A percentile compares a stretch with the other conserved stretches of the same genome.
These are phyloP conservation scores for Neosilurus mollespiculum DNA, from an alignment of 2,797 vertebrate species.

Conservation along the genomic window DNA sequence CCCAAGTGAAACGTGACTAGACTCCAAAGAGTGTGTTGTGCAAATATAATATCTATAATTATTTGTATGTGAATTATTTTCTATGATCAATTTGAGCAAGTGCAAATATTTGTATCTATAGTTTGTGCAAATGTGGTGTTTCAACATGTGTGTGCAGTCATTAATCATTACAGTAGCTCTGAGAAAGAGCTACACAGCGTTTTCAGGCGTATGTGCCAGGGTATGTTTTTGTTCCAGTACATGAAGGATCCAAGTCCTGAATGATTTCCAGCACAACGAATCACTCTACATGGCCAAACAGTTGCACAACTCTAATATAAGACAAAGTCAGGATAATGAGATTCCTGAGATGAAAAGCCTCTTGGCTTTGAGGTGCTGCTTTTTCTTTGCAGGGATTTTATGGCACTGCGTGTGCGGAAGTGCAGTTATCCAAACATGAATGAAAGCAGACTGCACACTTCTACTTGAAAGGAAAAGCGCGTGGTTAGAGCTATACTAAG, in stretches of 20 bases:
- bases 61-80: slow-evolving; percentile 8
- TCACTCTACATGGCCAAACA: slow-evolving; percentile 49
- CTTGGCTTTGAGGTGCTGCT: slow-evolving; percentile 49
- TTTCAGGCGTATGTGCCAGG: slow-evolving; percentile 48
- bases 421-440: slow-evolving; percentile 50
- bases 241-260: slow-evolving; percentile 48
- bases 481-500: slow-evolving; percentile 13
- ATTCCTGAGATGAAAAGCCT: slow-evolving; percentile 52
- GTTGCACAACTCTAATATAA: slow-evolving; percentile 54
- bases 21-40: background rate
- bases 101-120: slow-evolving; percentile 16
- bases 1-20: background rate
- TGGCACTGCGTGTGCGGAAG: slow-evolving; percentile 44
- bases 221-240: slow-evolving; percentile 43
- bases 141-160: slow-evolving; percentile 44
- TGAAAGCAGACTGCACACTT: slow-evolving; percentile 46
- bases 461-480: slow-evolving; percentile 37
- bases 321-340: slow-evolving; percentile 53
- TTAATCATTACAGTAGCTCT: slow-evolving; percentile 52
- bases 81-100: slow-evolving; percentile 1
- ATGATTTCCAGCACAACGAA: slow-evolving; percentile 48
- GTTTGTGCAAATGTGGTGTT: slow-evolving; percentile 28
- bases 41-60: slow-evolving; percentile 23
- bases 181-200: slow-evolving; percentile 43
- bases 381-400: slow-evolving; percentile 40